These are phyloP conservation scores for Mesorhabditis sp. DNA, from an alignment of 2,888 invertebrate species.

Conservation along the genomic window DNA sequence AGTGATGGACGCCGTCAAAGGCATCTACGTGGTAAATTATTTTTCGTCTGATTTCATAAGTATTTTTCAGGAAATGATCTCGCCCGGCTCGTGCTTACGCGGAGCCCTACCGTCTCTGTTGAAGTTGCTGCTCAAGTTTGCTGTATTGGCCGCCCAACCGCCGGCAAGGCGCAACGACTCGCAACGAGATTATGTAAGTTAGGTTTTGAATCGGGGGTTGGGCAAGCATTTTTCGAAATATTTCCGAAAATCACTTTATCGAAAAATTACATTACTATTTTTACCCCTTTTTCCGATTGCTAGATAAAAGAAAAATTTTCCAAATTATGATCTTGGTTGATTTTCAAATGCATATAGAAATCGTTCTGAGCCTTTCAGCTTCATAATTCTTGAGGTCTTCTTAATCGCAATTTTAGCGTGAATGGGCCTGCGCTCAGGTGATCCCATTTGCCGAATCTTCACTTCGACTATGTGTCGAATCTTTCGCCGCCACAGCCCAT, in stretches of 20 bases:
- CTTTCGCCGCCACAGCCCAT: conserved; percentile 74
- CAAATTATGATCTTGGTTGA: too few relatives aligned
- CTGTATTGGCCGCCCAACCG: conserved; percentile 44
- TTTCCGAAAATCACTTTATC: too few relatives aligned
- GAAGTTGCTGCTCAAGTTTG: conserved; percentile 60
- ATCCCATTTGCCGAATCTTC: conserved; percentile 82
- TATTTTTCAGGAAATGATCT: conserved; percentile 28
- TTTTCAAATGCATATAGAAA: too few relatives aligned
- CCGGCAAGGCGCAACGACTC: conserved; percentile 14
- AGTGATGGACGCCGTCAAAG: conserved; percentile 79
- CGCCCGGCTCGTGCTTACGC: conserved; percentile 24
- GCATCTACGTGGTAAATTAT: conserved; percentile 74
- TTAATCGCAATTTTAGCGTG: conserved; percentile 63
- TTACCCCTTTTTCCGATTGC: too few relatives aligned
- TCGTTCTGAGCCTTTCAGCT: not conserved
- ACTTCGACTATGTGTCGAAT: conserved; percentile 71
- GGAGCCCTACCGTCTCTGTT: conserved; percentile 60
- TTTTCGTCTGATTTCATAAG: conserved; percentile 16
- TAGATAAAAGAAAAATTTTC: too few relatives aligned
- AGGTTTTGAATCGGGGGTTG: not conserved
- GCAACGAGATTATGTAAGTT: conserved; percentile 21
- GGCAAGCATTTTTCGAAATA: too few relatives aligned
- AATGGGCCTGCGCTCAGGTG: conserved; percentile 77
- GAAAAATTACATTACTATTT: too few relatives aligned
- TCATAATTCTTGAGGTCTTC: not conserved